A percentile compares a stretch with the other conserved stretches of the same genome.
Evolutionary conservation across 1,140 invertebrate species (phyloP).

Genomic region (Melanaphis sacchari): DNA sequence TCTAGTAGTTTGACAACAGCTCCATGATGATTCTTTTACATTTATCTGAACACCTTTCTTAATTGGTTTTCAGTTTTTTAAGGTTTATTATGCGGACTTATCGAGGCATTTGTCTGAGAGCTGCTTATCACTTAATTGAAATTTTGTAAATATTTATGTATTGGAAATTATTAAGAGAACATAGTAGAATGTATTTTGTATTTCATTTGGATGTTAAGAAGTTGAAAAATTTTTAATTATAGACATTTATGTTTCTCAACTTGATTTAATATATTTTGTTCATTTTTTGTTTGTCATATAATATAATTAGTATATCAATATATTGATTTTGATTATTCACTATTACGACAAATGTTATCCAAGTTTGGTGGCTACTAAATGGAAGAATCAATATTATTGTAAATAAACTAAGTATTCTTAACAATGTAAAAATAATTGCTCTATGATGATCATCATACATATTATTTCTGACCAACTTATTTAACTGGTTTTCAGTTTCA

Average conservation of each 20-base stretch:
- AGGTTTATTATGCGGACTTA: constrained; percentile 33
- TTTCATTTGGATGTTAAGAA: neutral
- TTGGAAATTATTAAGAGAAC: neutral
- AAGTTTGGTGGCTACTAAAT: neutral
- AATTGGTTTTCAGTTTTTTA: constrained; percentile 53
- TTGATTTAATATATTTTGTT: neutral
- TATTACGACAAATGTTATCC: neutral
- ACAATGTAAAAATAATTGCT: neutral
- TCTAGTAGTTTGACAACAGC: neutral
- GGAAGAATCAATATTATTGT: neutral
- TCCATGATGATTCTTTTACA: constrained; percentile 49
- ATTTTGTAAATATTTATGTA: neutral
- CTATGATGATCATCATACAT: constrained; percentile 41
- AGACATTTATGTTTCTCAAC: neutral
- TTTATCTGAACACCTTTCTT: constrained; percentile 25
- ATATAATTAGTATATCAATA: neutral
- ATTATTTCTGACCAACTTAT: constrained; percentile 22
- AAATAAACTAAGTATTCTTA: neutral
- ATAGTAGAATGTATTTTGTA: neutral
- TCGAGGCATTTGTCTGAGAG: constrained; percentile 54
- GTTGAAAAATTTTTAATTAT: neutral
- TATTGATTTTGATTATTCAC: neutral
- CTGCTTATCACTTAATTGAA: neutral
- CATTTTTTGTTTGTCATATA: neutral
- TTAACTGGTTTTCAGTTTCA: constrained; percentile 46